These are phyloP conservation scores for Pseudochaenichthys georgianus DNA, from an alignment of 2,797 vertebrate genomes.

Conservation along the genomic window DNA sequence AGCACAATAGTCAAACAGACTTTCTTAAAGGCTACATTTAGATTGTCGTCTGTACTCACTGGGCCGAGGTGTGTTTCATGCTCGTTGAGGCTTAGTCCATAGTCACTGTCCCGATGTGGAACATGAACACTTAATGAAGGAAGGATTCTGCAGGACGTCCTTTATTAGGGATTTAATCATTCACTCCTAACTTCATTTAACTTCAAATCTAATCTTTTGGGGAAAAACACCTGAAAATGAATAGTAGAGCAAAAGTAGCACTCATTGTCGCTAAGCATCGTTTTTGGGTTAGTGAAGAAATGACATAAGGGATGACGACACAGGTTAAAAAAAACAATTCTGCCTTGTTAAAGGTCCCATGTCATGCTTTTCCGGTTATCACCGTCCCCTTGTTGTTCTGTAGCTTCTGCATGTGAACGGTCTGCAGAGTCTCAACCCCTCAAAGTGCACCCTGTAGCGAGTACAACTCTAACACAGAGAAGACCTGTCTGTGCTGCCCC, in stretches of 20 bases:
- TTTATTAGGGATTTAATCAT: slow-evolving; percentile 6
- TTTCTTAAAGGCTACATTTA: background rate
- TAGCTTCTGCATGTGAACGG: too few species aligned
- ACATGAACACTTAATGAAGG: background rate
- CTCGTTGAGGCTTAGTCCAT: background rate
- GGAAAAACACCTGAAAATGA: background rate
- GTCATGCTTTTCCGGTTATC: too few species aligned
- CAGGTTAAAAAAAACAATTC: background rate
- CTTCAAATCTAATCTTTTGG: background rate
- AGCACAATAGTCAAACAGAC: background rate
- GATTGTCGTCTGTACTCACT: background rate
- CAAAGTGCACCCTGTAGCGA: too few species aligned
- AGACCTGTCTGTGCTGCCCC: too few species aligned
- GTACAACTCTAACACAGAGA: too few species aligned
- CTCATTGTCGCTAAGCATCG: background rate
- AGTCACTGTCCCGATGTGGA: background rate
- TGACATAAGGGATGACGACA: background rate
- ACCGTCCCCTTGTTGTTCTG: too few species aligned
- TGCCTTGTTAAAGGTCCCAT: too few species aligned
- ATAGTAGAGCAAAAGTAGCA: background rate
- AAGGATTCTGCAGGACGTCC: background rate
- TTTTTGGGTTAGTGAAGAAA: background rate
- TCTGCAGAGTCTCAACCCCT: too few species aligned
- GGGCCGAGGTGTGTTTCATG: background rate
- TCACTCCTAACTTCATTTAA: background rate